phyloP scores from a whole-genome alignment of 2,113 vertebrate genomes.

The Austrofundulus limnaeus region DNA sequence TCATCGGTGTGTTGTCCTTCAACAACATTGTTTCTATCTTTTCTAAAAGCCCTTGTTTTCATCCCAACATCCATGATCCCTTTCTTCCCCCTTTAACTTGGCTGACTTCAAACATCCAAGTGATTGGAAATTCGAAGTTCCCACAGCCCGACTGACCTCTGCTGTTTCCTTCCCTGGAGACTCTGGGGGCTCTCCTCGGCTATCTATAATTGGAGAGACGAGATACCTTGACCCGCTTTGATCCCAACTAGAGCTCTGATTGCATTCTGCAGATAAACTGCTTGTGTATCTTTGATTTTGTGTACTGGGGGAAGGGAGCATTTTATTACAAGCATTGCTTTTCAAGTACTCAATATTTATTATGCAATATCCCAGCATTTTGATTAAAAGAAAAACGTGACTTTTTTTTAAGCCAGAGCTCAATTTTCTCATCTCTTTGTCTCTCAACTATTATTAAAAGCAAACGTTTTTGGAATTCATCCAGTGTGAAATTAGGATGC shows the following conservation, averaged over 20 bases:
- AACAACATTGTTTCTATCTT: slow-evolving; percentile 20
- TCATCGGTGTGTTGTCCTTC: slow-evolving; percentile 16
- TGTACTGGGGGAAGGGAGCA: background rate
- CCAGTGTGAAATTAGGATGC: background rate
- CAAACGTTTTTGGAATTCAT: background rate
- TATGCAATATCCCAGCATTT: background rate
- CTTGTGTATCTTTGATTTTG: background rate
- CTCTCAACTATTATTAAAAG: background rate
- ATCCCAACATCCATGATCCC: slow-evolving; percentile 31
- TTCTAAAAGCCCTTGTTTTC: slow-evolving; percentile 11
- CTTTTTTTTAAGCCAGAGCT: background rate
- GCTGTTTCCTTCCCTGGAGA: slow-evolving; percentile 51
- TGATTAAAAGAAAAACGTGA: background rate
- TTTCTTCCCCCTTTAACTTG: slow-evolving; percentile 29
- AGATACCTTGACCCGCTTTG: slow-evolving; percentile 65
- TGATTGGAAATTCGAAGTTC: slow-evolving; percentile 69
- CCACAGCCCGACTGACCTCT: slow-evolving; percentile 68
- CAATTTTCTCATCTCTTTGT: background rate
- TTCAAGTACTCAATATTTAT: background rate
- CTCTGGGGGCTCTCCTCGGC: slow-evolving; percentile 47
- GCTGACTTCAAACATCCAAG: slow-evolving; percentile 64
- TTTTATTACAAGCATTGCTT: background rate
- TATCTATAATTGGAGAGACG: slow-evolving; percentile 68
- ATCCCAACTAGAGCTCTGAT: slow-evolving; percentile 48
- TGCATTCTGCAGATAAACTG: slow-evolving; percentile 35